Conservation (phyloP, 2,797 vertebrate species). For the Melanotaenia maccullochi region DNA sequence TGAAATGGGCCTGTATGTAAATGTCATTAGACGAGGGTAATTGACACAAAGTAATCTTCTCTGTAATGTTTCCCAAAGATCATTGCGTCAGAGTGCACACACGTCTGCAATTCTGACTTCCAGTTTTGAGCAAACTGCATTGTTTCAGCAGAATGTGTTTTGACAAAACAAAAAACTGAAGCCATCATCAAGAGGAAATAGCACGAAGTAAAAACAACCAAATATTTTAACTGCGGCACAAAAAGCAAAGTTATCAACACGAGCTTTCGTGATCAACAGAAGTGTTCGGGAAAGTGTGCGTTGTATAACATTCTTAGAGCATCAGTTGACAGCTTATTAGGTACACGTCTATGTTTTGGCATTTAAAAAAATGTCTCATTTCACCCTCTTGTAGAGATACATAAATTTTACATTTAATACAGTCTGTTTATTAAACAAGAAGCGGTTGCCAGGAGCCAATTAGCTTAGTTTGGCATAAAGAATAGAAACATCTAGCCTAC, state of each 20-base stretch:
- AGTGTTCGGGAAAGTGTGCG: fast-evolving
- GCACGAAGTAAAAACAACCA: conserved; percentile 18
- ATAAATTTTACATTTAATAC: neutral
- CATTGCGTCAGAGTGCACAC: conserved; percentile 11
- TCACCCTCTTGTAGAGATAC: neutral
- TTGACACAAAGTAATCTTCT: conserved; percentile 19
- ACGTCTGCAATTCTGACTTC: conserved; percentile 44
- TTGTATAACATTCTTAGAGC: neutral
- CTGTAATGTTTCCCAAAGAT: conserved; percentile 40
- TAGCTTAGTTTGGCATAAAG: neutral
- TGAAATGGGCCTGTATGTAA: conserved; percentile 38
- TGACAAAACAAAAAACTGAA: conserved; percentile 37
- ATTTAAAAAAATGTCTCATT: neutral
- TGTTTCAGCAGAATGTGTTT: conserved; percentile 29
- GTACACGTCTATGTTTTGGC: neutral
- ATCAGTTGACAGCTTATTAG: neutral
- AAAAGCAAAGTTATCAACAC: neutral
- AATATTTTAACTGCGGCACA: conserved; percentile 5
- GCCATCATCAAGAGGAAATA: conserved; percentile 46
- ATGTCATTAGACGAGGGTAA: conserved; percentile 32
- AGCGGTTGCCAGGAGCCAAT: neutral
- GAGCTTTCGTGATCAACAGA: neutral
- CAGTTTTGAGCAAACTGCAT: conserved; percentile 35
- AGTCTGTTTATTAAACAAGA: neutral
- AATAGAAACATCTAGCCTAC: neutral